phyloP scores from a whole-genome alignment of 2,888 invertebrate genomes.

The Drosophila bunnanda region DNA sequence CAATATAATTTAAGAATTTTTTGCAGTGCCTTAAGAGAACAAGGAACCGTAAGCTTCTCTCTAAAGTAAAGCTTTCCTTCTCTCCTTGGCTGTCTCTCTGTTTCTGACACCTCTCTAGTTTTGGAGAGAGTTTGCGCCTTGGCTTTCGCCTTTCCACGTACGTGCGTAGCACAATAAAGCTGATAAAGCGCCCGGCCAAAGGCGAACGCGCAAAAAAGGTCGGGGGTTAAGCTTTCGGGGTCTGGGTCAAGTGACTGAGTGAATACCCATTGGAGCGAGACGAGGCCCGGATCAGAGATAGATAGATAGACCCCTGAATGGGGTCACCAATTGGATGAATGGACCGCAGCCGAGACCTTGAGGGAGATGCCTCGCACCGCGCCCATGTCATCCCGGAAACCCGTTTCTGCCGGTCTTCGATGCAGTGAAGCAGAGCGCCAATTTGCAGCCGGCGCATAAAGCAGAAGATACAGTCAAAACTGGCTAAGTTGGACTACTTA shows the following conservation, averaged over 20 bases:
- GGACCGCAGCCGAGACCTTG: conserved; percentile 28
- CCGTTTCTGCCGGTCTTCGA: conserved; percentile 37
- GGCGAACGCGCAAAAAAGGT: conserved; percentile 19
- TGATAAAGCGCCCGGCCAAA: conserved; percentile 44
- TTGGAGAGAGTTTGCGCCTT: conserved; percentile 15
- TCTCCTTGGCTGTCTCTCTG: neutral
- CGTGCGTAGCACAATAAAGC: conserved; percentile 53
- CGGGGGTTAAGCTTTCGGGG: conserved; percentile 36
- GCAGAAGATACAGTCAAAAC: conserved; percentile 35
- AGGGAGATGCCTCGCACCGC: conserved; percentile 14
- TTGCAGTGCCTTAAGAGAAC: neutral
- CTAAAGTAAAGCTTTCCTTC: conserved; percentile 10
- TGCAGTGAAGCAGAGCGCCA: conserved; percentile 47
- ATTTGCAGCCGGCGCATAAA: conserved; percentile 41
- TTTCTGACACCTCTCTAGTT: neutral
- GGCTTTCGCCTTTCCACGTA: conserved; percentile 26
- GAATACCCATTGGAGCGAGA: conserved; percentile 26
- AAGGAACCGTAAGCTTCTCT: conserved; percentile 1
- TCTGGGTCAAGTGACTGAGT: conserved; percentile 39
- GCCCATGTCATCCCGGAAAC: conserved; percentile 29
- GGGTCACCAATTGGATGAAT: conserved; percentile 33
- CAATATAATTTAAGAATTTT: neutral
- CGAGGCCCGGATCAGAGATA: conserved; percentile 25
- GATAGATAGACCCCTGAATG: conserved; percentile 33
- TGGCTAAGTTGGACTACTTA: neutral